Evolutionary conservation across 2,113 vertebrate genomes (phyloP).

Genomic region (Scalopus aquaticus): DNA sequence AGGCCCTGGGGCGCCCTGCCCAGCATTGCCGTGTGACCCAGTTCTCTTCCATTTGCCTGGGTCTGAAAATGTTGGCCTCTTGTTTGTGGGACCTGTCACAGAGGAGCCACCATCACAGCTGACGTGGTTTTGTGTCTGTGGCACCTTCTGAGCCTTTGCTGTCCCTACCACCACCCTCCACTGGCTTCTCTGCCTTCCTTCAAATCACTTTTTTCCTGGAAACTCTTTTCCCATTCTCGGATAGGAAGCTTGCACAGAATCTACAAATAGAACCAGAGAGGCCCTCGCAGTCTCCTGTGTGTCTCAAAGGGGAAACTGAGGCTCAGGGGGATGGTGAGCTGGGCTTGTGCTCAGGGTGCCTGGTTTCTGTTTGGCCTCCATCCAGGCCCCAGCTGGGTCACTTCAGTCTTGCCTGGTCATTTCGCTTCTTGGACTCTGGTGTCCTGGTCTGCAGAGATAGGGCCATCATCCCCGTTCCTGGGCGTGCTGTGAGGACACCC

Average conservation of each 20-base stretch:
- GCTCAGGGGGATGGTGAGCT: background rate
- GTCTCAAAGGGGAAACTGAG: background rate
- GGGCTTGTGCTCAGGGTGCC: background rate
- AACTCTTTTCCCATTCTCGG: too few species aligned
- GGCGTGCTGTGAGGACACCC: background rate
- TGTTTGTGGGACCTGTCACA: background rate
- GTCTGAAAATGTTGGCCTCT: background rate
- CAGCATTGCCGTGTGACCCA: fast-evolving
- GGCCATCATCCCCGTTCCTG: background rate
- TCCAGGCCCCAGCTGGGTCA: background rate
- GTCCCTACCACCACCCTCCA: background rate
- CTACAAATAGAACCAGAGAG: background rate
- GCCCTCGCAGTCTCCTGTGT: background rate
- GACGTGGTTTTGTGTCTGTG: background rate
- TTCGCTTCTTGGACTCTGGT: background rate
- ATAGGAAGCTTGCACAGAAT: background rate
- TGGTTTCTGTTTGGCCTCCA: background rate
- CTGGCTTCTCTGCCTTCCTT: background rate
- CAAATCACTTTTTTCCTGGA: background rate
- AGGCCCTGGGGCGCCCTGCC: background rate
- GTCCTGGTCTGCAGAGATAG: background rate
- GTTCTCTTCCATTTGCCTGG: background rate
- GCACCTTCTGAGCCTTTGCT: background rate
- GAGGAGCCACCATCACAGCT: fast-evolving
- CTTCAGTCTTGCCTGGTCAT: background rate